Percentiles rank a stretch among this genome's conserved stretches.
Evolutionary conservation across 2,113 vertebrate genomes (phyloP).

Genomic region (Xyrauchen texanus): DNA sequence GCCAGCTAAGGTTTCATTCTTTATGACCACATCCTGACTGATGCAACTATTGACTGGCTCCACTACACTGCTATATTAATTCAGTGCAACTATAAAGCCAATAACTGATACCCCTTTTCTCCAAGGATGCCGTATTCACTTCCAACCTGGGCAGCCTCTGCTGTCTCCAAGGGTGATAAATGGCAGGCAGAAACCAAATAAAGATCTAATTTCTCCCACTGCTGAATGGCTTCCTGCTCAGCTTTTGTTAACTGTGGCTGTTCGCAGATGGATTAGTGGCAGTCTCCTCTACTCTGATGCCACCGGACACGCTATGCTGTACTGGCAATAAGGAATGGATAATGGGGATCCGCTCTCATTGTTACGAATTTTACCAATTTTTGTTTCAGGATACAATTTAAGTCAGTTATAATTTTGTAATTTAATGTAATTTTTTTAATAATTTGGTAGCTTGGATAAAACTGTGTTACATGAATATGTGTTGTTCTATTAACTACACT

Average conservation of each 20-base stretch:
- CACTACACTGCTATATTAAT: slow-evolving; percentile 13
- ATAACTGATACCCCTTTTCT: slow-evolving; percentile 22
- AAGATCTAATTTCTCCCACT: slow-evolving; percentile 43
- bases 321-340: not conserved
- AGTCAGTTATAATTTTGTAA: too few relatives aligned
- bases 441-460: too few relatives aligned
- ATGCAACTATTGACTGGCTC: not conserved
- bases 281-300: too few relatives aligned
- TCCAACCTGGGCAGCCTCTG: slow-evolving; percentile 27
- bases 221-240: slow-evolving; percentile 32
- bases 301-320: too few relatives aligned
- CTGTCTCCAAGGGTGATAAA: slow-evolving; percentile 49
- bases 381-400: too few relatives aligned
- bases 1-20: slow-evolving; percentile 1
- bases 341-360: not conserved
- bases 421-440: too few relatives aligned
- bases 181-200: slow-evolving; percentile 51
- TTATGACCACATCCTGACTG: slow-evolving; percentile 12
- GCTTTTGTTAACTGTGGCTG: slow-evolving; percentile 41
- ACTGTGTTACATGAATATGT: too few relatives aligned
- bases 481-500: too few relatives aligned
- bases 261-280: slow-evolving; percentile 27
- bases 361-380: too few relatives aligned
- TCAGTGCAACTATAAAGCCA: not conserved
- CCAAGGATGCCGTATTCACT: not conserved